Conservation (phyloP, 1,140 invertebrate species). For the Heliothis virescens region DNA sequence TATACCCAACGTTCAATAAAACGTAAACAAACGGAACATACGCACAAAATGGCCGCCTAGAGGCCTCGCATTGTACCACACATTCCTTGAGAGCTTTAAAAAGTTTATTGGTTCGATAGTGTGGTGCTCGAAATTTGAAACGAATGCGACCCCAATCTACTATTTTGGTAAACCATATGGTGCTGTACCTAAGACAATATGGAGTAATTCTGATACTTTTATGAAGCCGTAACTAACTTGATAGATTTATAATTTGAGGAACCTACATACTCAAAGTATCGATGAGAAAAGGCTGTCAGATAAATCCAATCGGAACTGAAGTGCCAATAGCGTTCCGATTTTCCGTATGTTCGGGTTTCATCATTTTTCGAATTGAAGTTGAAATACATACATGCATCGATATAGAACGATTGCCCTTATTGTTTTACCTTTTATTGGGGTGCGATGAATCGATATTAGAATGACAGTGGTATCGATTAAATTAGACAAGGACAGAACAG, state of each 20-base stretch:
- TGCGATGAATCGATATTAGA: not conserved
- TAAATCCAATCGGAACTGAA: not conserved
- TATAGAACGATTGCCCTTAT: not conserved
- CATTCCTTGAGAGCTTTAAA: slow-evolving; percentile 13
- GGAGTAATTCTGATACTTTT: not conserved
- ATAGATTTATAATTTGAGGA: not conserved
- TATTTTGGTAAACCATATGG: slow-evolving; percentile 3
- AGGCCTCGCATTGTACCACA: slow-evolving; percentile 16
- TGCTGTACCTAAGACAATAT: slow-evolving; percentile 1
- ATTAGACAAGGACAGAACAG: not conserved
- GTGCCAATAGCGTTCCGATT: slow-evolving; percentile 11
- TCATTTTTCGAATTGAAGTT: slow-evolving; percentile 16
- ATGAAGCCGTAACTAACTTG: not conserved
- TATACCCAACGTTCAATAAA: slow-evolving; percentile 44
- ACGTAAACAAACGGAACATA: slow-evolving; percentile 48
- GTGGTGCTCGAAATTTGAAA: not conserved
- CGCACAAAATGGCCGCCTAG: slow-evolving; percentile 43
- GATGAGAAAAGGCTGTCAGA: not conserved
- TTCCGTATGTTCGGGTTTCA: slow-evolving; percentile 5
- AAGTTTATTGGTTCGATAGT: slow-evolving; percentile 16
- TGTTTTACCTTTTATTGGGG: not conserved
- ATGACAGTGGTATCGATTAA: not conserved
- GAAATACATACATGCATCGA: not conserved
- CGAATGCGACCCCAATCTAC: slow-evolving; percentile 1
- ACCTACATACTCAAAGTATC: not conserved